These are phyloP conservation scores for Melitaea athalia DNA, from an alignment of 2,888 invertebrate species.

Conservation along the genomic window DNA sequence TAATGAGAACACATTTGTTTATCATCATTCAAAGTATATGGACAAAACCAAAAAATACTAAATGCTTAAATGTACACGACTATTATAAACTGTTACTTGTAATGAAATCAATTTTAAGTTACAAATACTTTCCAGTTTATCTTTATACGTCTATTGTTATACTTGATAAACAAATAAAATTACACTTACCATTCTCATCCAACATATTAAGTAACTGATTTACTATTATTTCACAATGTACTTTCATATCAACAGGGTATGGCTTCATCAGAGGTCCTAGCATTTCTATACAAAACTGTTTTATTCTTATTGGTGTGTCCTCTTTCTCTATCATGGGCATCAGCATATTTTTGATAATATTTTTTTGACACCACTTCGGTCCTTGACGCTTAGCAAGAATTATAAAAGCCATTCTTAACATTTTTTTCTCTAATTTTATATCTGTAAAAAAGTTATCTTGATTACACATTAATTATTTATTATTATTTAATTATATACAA, in stretches of 20 bases:
- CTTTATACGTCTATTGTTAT: not conserved
- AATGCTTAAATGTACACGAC: not conserved
- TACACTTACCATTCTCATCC: conserved; percentile 61
- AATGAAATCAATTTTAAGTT: too few relatives aligned
- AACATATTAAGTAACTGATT: conserved; percentile 62
- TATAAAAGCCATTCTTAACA: conserved; percentile 62
- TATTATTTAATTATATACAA: not conserved
- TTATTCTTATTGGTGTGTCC: conserved; percentile 48
- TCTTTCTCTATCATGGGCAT: conserved; percentile 62
- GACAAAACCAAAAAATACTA: too few relatives aligned
- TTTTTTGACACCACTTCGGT: conserved; percentile 69
- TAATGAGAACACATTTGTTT: too few relatives aligned
- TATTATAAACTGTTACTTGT: too few relatives aligned
- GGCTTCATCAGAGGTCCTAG: conserved; percentile 71
- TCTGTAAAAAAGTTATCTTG: conserved; percentile 52
- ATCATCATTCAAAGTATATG: too few relatives aligned
- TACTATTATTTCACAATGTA: conserved; percentile 65
- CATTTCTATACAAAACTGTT: conserved; percentile 61
- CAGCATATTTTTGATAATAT: conserved; percentile 64
- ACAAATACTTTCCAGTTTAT: too few relatives aligned
- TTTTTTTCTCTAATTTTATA: conserved; percentile 56
- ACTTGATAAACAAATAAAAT: not conserved
- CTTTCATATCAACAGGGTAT: conserved; percentile 69
- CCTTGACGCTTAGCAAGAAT: conserved; percentile 72
- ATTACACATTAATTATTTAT: not conserved